A percentile compares a stretch with the other conserved stretches of the same genome.
Conservation (phyloP, 37 sponge, comb jelly and placozoan genomes). For the Chondrosia reniformis region DNA sequence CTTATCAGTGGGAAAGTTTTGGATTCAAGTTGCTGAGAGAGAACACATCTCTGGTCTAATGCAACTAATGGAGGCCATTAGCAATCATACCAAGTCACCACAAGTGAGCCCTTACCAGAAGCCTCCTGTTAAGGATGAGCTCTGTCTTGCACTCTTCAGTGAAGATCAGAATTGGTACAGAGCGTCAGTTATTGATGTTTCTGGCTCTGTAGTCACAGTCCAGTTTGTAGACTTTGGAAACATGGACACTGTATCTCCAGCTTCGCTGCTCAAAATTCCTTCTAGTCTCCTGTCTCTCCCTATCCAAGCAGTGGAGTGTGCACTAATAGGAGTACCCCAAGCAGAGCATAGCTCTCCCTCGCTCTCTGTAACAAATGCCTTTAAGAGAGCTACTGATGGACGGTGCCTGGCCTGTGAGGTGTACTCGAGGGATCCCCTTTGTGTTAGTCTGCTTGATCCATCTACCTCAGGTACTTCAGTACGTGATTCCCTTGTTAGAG, state of each 20-base stretch:
- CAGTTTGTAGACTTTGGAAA: conserved; percentile 59
- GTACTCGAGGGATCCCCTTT: conserved; percentile 16
- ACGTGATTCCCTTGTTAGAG: not conserved
- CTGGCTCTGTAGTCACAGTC: not conserved
- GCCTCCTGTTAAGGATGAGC: not conserved
- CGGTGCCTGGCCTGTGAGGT: conserved; percentile 9
- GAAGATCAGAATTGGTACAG: conserved; percentile 15
- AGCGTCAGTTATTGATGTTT: not conserved
- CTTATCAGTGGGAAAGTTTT: not conserved
- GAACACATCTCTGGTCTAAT: not conserved
- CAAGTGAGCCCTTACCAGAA: not conserved
- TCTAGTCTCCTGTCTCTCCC: conserved; percentile 26
- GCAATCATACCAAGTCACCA: not conserved
- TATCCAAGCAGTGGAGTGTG: conserved; percentile 18
- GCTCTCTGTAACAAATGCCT: not conserved
- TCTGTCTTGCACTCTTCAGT: conserved; percentile 7
- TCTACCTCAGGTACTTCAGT: not conserved
- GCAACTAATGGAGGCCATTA: not conserved
- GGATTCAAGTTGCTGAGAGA: not conserved
- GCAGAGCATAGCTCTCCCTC: not conserved
- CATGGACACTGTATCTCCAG: conserved; percentile 21
- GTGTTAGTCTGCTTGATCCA: conserved; percentile 4
- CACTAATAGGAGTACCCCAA: conserved; percentile 16
- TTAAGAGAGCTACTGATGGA: not conserved
- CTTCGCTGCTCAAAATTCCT: conserved; percentile 26